Conservation (phyloP, 2,888 invertebrate genomes). For the Hartigia nigra region DNA sequence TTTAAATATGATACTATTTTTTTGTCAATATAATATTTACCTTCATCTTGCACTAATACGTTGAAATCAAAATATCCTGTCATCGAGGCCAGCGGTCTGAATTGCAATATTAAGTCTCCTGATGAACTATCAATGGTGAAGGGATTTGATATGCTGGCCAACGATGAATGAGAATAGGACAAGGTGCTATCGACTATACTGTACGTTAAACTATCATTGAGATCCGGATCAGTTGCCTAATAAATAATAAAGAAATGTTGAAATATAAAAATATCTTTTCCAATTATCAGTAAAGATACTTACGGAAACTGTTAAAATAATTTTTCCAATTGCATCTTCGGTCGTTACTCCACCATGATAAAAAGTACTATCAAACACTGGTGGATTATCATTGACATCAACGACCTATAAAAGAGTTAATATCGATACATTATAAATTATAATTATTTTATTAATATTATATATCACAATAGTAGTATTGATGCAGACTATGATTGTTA, state of each 20-base stretch:
- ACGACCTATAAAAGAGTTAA: conserved; percentile 68
- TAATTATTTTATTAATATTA: not conserved
- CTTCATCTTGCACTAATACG: conserved; percentile 69
- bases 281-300: conserved; percentile 22
- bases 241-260: conserved; percentile 18
- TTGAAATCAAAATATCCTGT: conserved; percentile 73
- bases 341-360: conserved; percentile 70
- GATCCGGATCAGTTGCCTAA: conserved; percentile 72
- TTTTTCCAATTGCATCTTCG: conserved; percentile 65
- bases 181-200: conserved; percentile 52
- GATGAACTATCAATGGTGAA: conserved; percentile 64
- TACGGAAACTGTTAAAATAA: conserved; percentile 68
- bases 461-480: not conserved
- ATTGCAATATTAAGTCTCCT: conserved; percentile 68
- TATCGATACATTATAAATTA: too few relatives aligned
- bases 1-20: not conserved
- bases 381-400: conserved; percentile 72
- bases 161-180: conserved; percentile 59
- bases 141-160: conserved; percentile 61
- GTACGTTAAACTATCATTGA: conserved; percentile 65
- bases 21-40: conserved; percentile 48
- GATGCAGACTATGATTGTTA: conserved; percentile 65
- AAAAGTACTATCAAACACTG: conserved; percentile 66
- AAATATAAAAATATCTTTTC: conserved; percentile 3
- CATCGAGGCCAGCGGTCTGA: conserved; percentile 69